Base-by-base conservation (phyloP, 2,797 vertebrate species). In the Sebastes oblongus region DNA sequence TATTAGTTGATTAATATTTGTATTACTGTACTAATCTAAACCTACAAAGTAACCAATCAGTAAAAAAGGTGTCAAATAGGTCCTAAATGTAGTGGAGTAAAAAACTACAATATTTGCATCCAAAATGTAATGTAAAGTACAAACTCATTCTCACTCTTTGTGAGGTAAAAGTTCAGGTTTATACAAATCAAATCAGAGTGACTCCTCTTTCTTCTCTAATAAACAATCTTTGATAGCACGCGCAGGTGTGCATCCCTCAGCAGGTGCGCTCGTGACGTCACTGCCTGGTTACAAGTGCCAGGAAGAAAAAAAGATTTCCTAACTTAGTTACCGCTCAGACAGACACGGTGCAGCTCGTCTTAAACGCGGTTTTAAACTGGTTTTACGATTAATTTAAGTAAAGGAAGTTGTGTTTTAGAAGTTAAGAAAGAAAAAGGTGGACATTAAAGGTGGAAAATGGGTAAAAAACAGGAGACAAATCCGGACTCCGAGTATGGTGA, bases 401-500 rank as follows among this genome's bases (percentile, higher is more conserved):
- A 32, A 58, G 8, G 1, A 12, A 61, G 50, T 24, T 50, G 25
- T 9, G 13, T 80, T 82, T 72, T 59, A 22, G 9, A 14, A 34
- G 55, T n/a, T 1, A 3, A 70, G 4, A 11, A 39, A 54, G 68
- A 39, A 32, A 54, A 52, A 67, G 42, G 80, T 39, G 67, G 67
- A 62, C n/a, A 46, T 18, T 18, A 8, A 3, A 50, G 66, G 46
- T 4, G 72, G 66, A 50, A 66, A 74, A 96, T 95, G 95, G 92
- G 93, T 7, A 93, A 90, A 85, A 93, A 90, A 71, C 6, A 84
- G 70, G 90, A 94, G 24, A 77, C 79, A 5, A 64, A 64, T 5
- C 14, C 83, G 62, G 88, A 81, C 11, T 76, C 89, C 0, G 81
- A 91, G 67, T 93, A 94, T 22, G 95, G 95, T 96, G 90, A 95